A percentile compares a stretch with the other conserved stretches of the same genome.
Evolutionary conservation across 2,888 invertebrate species (phyloP).

Genomic region (Parnassius apollo): DNA sequence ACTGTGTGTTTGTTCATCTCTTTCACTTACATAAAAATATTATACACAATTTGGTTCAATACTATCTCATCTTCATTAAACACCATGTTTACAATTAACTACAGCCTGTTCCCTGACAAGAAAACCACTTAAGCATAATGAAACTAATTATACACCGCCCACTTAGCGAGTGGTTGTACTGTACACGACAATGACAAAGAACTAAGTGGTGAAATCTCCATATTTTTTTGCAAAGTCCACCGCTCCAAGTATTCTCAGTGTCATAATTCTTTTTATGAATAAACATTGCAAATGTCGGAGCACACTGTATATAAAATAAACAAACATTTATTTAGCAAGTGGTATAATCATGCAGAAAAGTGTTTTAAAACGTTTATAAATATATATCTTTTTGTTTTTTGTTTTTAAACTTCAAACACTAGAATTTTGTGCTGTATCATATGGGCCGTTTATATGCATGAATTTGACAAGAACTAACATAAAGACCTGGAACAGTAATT

Average conservation of each 20-base stretch:
- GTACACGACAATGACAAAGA: slow-evolving; percentile 8
- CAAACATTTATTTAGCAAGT: too few species aligned
- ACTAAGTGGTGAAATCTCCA: slow-evolving; percentile 14
- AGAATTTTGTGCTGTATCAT: too few species aligned
- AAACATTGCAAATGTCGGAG: neutral
- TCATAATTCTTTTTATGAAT: slow-evolving; percentile 2
- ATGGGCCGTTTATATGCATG: too few species aligned
- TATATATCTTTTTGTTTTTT: too few species aligned
- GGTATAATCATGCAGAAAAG: too few species aligned
- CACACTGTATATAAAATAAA: too few species aligned
- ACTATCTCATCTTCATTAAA: slow-evolving; percentile 23
- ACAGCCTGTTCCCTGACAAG: slow-evolving; percentile 20
- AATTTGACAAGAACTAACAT: too few species aligned
- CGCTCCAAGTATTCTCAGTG: neutral
- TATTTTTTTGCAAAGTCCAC: slow-evolving; percentile 12
- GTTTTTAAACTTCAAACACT: too few species aligned
- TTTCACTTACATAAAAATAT: too few species aligned
- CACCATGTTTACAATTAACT: slow-evolving; percentile 23
- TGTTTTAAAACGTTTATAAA: too few species aligned
- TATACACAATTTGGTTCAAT: neutral
- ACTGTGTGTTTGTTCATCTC: too few species aligned
- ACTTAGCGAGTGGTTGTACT: slow-evolving; percentile 9
- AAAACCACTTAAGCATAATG: slow-evolving; percentile 25
- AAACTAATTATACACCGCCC: slow-evolving; percentile 27
- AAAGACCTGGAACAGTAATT: too few species aligned